Evolutionary conservation across 2,797 vertebrate genomes (phyloP), one percentile per base, ranked within the genome.

Genomic region (Neomorphus geoffroyi): DNA sequence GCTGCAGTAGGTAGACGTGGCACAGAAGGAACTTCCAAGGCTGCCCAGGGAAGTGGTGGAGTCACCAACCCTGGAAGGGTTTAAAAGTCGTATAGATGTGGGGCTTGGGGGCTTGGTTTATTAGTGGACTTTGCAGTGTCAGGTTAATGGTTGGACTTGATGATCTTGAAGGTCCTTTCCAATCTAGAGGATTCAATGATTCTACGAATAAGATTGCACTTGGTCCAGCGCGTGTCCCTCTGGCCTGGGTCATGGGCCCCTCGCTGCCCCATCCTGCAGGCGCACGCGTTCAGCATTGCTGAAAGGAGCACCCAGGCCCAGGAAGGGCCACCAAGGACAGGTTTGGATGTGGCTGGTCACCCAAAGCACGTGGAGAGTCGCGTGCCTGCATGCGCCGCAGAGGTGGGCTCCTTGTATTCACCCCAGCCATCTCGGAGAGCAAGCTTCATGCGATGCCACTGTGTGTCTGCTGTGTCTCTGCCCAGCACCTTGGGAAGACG

Each of bases 11-110:
- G 93, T 89, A 80, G 88, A 21, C 8, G 2, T 32, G 4, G 88
- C 7, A 23, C 77, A 84, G 93, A 90, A n/a, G 39, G 85, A 89
- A 67, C 28, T 90, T 96, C 45, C 80, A 71, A 80, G 23, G 46
- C 10, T 48, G 46, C 46, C 22, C 10, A 48, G 21, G 46, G 46
- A 48, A 48, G 46, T 48, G 22, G 19, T 48, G 11, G 22, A 48
- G 46, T 23, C 46, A 48, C 46, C 46, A 23, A 23, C 46, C 46
- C 46, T 11, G 21, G 46, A 48, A 46, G 46, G 22, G 24, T 48
- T 48, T 48, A 24, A 48, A 48, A 48, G 46, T 23, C 23, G 22
- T 48, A 22, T 48, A 48, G 46, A 11, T 48, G 22, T 48, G 45
- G 45, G 21, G 8, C 18, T 46, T 46, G 21, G 45, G 18, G 10